Evolutionary conservation across 1,140 invertebrate genomes (phyloP), one percentile per base, ranked within the genome.

Genomic region (Paramacrobiotus metropolitanus): DNA sequence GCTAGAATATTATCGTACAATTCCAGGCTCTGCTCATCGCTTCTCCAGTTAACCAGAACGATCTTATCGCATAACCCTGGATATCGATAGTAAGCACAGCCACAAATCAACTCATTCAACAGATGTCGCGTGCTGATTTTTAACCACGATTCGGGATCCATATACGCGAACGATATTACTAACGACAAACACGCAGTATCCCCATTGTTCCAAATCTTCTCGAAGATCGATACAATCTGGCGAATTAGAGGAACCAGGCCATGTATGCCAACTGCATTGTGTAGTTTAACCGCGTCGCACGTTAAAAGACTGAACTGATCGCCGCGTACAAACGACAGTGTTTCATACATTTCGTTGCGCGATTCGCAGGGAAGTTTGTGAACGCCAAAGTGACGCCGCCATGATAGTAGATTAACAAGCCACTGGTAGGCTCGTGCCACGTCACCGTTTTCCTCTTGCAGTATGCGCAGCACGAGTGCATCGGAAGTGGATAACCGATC

Each of bases 81-180:
- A 55, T 55, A 55, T 9, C 48, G 48, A 24, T 20, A 55, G 48
- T 55, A 55, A 4, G 24, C 48, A 55, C 48, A 55, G 4, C 48
- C 48, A 55, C 48, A 55, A 4, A 55, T 55, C 24, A 55, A 28
- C 48, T 55, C 48, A 55, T 55, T 55, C 48, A 55, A 55, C 15
- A 55, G 48, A 55, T 55, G 48, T 24, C 24, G 15, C 15, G 15
- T 20, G 24, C 48, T 55, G 4, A 55, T 15, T 24, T 55, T 55
- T 4, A 20, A 20, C 48, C 48, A 55, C 15, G 24, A 15, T 15
- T 55, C 24, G 15, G 48, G 4, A 4, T 15, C 4, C 15, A 55
- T 24, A 9, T 24, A 9, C 15, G 48, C 48, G 48, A 55, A 55
- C 4, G 15, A 9, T 4, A 28, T 24, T 9, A 55, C 28, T 24